phyloP scores from a whole-genome alignment of 2,797 vertebrate genomes.

The Sebastes umbrosus region DNA sequence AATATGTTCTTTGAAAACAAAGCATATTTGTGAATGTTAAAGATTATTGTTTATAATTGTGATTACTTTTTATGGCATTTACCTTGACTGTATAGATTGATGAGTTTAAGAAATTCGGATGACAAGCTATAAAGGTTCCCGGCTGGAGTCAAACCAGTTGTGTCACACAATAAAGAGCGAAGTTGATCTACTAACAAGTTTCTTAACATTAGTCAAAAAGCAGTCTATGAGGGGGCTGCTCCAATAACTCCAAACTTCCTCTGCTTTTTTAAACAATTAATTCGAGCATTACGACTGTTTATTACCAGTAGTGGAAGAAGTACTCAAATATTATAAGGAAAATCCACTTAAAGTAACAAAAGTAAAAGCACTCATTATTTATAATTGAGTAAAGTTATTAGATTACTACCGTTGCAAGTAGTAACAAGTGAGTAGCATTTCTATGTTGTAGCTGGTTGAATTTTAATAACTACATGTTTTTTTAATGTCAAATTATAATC shows the following conservation, averaged over 20 bases:
- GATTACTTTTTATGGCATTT: not conserved
- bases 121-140: not conserved
- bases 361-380: no score
- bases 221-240: not conserved
- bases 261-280: not conserved
- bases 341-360: not conserved
- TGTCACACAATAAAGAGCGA: not conserved
- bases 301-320: not conserved
- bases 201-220: not conserved
- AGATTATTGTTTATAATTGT: not conserved
- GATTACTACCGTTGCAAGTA: not conserved
- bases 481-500: not conserved
- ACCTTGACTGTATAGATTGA: not conserved
- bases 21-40: not conserved
- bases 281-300: not conserved
- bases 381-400: not conserved
- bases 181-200: not conserved
- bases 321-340: not conserved
- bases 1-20: not conserved
- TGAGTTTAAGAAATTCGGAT: not conserved
- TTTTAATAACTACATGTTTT: not conserved
- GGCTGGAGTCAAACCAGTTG: not conserved
- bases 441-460: not conserved
- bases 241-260: not conserved
- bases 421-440: not conserved